Base-by-base conservation (phyloP, 2,888 invertebrate genomes). In the Cephus pulcher region DNA sequence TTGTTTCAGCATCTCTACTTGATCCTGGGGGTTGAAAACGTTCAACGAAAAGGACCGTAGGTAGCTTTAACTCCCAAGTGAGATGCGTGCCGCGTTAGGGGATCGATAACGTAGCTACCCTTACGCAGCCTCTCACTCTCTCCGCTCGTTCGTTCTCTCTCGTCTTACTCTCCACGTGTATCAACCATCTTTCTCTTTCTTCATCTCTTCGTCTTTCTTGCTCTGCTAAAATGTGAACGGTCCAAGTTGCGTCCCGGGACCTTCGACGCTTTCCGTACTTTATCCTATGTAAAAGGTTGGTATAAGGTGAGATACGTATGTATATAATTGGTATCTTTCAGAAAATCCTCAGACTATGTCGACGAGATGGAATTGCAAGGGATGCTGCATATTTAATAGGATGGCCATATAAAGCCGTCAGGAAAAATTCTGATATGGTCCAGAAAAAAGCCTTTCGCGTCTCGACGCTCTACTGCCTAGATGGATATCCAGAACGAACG, bases 91-190 rank as follows among this genome's bases (percentile, higher is more conserved):
- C 78, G 77, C 75, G 76, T 82, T 81, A 74, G 74, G 80, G 81
- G 82, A 82, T 81, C 83, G 81, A 82, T 82, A 81, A 78, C 75
- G 79, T 75, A 75, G 75, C 78, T 75, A 75, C 82, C 78, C 78
- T 80, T 81, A 77, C 80, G 80, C 80, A 80, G 80, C 76, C 75
- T 79, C 79, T 78, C 71, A 32, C 78, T 78, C 77, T 71, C 40
- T 73, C 34, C 9, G 11, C 34, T 34, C 34, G 34, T 34, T 34
- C 34, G 34, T 34, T 34, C 73, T 30, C 35, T 68, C 12, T 68
- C 35, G 12, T 68, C 40, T 76, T 68, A 37, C 40, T 1, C 4
- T 40, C 40, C 40, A 40, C 40, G 40, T 23, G 23, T 40, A 40
- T 40, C 23, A 23, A 15, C 40, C 15, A 4, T 40, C 15, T 40